Conservation (phyloP, 1,140 invertebrate species). For the Bombus cullumanus region DNA sequence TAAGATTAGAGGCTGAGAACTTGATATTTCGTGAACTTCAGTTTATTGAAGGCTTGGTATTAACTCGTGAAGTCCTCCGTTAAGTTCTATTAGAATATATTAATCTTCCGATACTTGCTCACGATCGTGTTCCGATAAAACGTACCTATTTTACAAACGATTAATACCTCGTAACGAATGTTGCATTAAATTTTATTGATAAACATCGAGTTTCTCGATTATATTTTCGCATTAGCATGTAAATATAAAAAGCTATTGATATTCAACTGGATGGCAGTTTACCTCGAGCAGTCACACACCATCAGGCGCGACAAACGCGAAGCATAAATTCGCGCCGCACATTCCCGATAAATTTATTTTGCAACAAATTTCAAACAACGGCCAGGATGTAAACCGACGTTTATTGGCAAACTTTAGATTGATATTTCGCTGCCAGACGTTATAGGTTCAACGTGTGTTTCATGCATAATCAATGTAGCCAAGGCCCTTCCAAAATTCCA, state of each 20-base stretch:
- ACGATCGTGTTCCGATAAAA: neutral
- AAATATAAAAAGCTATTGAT: neutral
- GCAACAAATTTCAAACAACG: slow-evolving; percentile 23
- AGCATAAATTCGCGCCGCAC: slow-evolving; percentile 15
- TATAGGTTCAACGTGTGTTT: slow-evolving; percentile 4
- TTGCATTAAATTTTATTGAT: no score
- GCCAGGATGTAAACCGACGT: slow-evolving; percentile 20
- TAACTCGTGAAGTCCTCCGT: neutral
- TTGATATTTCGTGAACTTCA: slow-evolving; percentile 14
- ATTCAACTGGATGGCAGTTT: neutral
- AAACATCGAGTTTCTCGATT: neutral
- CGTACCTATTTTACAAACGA: neutral
- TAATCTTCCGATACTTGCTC: neutral
- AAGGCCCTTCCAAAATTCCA: neutral
- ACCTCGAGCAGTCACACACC: no score
- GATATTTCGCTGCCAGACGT: slow-evolving; percentile 47
- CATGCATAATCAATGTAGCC: slow-evolving; percentile 41
- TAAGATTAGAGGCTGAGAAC: slow-evolving; percentile 14
- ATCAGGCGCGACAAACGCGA: neutral
- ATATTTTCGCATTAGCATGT: neutral
- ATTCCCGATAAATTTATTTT: slow-evolving; percentile 29
- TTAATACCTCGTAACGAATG: neutral
- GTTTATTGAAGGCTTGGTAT: neutral
- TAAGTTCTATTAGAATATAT: neutral
- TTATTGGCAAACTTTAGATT: slow-evolving; percentile 54